These are phyloP conservation scores for Hermaeophaga mercurialis DNA, from an alignment of 2,888 invertebrate species.

Conservation along the genomic window DNA sequence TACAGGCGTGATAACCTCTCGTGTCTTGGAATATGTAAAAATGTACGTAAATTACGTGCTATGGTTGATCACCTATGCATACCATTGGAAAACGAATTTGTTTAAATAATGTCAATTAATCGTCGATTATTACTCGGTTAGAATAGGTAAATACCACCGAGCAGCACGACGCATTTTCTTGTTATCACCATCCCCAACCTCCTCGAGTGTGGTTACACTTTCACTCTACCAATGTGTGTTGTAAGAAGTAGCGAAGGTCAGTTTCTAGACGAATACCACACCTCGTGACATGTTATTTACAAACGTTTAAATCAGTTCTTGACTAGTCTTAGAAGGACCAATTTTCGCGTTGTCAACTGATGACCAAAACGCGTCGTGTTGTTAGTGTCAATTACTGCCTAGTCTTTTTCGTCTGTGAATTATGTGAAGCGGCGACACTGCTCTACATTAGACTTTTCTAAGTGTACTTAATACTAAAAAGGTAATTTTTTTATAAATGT, in stretches of 20 bases:
- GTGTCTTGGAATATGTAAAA: no score
- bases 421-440: not conserved
- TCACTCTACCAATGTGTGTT: constrained; percentile 15
- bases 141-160: constrained; percentile 8
- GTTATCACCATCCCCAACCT: constrained; percentile 20
- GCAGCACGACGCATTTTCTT: constrained; percentile 7
- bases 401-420: not conserved
- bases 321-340: constrained; percentile 1
- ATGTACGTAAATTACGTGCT: not conserved
- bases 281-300: constrained; percentile 15
- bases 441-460: not conserved
- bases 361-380: not conserved
- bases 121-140: not conserved
- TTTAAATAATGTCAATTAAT: not conserved
- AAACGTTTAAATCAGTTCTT: constrained; percentile 17
- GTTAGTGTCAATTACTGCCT: constrained; percentile 11
- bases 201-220: constrained; percentile 13
- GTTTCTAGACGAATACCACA: constrained; percentile 22
- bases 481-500: constrained; percentile 16
- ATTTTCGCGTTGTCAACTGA: constrained; percentile 8
- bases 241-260: constrained; percentile 25
- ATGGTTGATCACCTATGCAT: not conserved
- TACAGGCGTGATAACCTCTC: constrained; percentile 3
- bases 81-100: not conserved
- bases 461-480: constrained; percentile 19